phyloP scores from a whole-genome alignment of 2,113 vertebrate genomes.

The Microtus richardsoni region DNA sequence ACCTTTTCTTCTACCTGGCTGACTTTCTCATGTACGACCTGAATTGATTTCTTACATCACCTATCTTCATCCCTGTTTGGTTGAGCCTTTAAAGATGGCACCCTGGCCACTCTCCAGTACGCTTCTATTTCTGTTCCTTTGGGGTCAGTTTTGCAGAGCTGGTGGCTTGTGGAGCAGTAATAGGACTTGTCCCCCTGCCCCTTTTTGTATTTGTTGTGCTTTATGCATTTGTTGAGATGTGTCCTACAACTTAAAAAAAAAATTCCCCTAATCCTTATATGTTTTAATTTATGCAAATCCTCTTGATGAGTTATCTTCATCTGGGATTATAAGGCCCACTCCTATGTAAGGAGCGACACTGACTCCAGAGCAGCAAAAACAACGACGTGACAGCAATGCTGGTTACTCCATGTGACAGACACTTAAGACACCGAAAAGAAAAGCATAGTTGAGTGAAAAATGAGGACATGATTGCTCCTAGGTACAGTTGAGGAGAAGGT shows the following conservation, averaged over 20 bases:
- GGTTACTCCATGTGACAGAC: neutral
- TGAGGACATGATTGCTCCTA: neutral
- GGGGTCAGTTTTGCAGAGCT: neutral
- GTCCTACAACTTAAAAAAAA: neutral
- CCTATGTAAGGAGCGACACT: no score
- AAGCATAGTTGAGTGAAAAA: neutral
- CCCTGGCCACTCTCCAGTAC: neutral
- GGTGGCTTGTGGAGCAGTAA: neutral
- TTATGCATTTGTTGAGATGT: neutral
- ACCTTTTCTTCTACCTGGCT: neutral
- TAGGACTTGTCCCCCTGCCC: neutral
- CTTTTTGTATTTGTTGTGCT: neutral
- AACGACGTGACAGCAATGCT: neutral
- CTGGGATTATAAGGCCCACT: neutral
- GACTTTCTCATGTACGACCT: neutral
- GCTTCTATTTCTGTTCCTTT: neutral
- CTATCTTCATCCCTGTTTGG: neutral
- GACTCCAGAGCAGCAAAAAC: no score
- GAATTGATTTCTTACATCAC: neutral
- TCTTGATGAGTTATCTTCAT: neutral
- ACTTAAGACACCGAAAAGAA: neutral
- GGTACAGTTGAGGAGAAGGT: neutral
- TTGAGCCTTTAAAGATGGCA: neutral
- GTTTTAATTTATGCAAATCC: neutral
- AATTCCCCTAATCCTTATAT: no score